These are phyloP conservation scores for Orycteropus afer DNA, from an alignment of 2,113 vertebrate genomes.

Conservation along the genomic window DNA sequence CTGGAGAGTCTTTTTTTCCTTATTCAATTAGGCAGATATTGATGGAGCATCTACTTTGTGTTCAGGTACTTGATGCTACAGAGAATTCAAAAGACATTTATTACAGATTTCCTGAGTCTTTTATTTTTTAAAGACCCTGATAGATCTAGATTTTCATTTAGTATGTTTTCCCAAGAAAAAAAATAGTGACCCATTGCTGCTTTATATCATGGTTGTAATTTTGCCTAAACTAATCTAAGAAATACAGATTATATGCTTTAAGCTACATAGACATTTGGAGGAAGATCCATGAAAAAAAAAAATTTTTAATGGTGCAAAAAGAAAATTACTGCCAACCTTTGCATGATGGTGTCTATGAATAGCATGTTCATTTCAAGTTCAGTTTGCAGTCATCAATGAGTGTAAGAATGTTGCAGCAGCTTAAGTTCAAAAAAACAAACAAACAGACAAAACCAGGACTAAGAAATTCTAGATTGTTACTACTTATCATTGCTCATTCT, in stretches of 20 bases:
- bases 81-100: neutral
- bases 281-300: neutral
- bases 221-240: neutral
- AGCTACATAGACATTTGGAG: neutral
- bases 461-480: neutral
- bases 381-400: neutral
- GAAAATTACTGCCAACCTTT: neutral
- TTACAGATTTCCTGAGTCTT: neutral
- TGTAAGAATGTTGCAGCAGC: rapidly evolving
- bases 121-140: neutral
- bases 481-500: rapidly evolving
- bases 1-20: neutral
- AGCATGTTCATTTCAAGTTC: neutral
- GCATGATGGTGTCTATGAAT: neutral
- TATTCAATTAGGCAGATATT: neutral
- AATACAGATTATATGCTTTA: neutral
- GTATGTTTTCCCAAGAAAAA: neutral
- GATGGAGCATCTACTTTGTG: neutral
- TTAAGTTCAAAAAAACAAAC: neutral
- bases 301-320: neutral
- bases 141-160: constrained; percentile 8
- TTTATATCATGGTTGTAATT: neutral
- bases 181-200: neutral
- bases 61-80: neutral
- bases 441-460: neutral